Conservation (phyloP, 1,140 invertebrate species). For the Orius insidiosus region DNA sequence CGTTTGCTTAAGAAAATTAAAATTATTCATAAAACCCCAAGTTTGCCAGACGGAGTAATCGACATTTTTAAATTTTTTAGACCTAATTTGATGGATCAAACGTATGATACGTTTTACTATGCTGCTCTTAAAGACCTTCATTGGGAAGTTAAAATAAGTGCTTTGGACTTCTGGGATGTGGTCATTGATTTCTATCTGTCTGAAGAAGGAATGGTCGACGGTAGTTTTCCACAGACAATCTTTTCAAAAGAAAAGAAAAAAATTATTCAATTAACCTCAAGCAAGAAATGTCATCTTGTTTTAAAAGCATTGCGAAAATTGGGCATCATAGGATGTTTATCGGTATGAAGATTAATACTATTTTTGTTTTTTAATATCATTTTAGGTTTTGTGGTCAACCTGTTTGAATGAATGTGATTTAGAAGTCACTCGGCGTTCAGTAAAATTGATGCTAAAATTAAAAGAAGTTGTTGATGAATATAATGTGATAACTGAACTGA, state of each 20-base stretch:
- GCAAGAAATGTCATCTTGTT: constrained; percentile 44
- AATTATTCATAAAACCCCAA: no score
- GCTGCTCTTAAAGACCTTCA: constrained; percentile 47
- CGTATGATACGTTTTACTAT: constrained; percentile 34
- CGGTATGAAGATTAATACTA: constrained; percentile 25
- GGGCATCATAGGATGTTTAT: constrained; percentile 42
- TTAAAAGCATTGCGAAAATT: constrained; percentile 45
- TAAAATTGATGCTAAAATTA: constrained; percentile 8
- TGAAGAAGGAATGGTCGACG: constrained; percentile 63
- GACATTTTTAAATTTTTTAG: constrained; percentile 17
- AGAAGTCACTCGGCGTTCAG: constrained; percentile 38
- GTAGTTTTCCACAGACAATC: constrained; percentile 51
- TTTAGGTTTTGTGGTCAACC: constrained; percentile 35
- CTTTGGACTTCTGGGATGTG: constrained; percentile 48
- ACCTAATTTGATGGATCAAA: constrained; percentile 21
- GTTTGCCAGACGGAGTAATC: no score
- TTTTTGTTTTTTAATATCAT: constrained; percentile 7
- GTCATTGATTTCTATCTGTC: constrained; percentile 42
- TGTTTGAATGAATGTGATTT: constrained; percentile 51
- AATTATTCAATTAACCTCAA: constrained; percentile 49
- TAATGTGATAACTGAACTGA: not conserved
- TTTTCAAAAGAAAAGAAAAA: constrained; percentile 60
- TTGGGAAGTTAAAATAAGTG: constrained; percentile 58
- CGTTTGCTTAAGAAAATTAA: no score
- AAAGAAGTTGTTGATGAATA: not conserved